Base-by-base conservation (phyloP, 2,888 invertebrate species). In the Drosophila mercatorum region DNA sequence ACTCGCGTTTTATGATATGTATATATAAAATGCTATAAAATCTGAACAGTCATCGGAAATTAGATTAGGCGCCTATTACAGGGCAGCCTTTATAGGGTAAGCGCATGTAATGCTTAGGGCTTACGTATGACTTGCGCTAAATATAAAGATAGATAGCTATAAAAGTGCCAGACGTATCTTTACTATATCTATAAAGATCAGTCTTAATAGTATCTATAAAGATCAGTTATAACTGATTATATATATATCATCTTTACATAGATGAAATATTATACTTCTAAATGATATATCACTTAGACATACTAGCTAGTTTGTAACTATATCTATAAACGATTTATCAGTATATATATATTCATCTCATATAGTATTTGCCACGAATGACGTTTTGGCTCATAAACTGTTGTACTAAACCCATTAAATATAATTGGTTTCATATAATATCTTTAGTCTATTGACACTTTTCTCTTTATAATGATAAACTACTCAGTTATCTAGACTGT, bases 1-100 rank as follows among this genome's bases (percentile, higher is more conserved):
- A 72, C 74, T 53, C 57, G 72, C 77, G 56, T 31, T 61, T 76
- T 43, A 26, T 38, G 38, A 53, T 40, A 59, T 63, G 41, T 53
- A 71, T 44, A 55, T 59, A 58, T 65, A 46, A 31, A 28, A 41
- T 12, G 14, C 6, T 31, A 46, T 47, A 43, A 52, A 36, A 58
- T 8, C 10, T 41, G 14, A 17, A 14, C 34, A 12, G 17, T 38
- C 10, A 55, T 41, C 40, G 44, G 60, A 26, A 57, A 49, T 55
- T 41, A 55, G 41, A 55, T 55, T 41, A 55, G 55, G 28, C 5
- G 4, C 5, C 28, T 28, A 28, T 28, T 28, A 28, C 28, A 28
- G 28, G 28, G 28, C 28, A 28, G 28, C 28, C 5, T 5, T 28
- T 28, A 28, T 28, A 28, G 28, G 28, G 28, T 28, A 22, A 22